These are phyloP conservation scores for Hirtodrosophila confusa DNA, from an alignment of 2,888 invertebrate genomes.

Conservation along the genomic window DNA sequence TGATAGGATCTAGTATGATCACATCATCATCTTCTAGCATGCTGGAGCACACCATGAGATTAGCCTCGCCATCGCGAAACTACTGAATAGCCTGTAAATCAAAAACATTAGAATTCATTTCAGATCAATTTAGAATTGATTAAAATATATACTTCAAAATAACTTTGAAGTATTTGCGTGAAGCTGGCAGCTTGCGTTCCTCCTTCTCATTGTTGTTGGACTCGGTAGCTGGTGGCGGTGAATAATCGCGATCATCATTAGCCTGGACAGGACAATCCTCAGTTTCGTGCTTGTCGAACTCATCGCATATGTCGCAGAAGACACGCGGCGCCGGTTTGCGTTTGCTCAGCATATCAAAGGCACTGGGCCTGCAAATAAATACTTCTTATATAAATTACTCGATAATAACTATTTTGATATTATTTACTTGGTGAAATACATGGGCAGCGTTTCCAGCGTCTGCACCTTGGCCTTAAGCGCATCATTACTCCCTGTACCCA, in stretches of 20 bases:
- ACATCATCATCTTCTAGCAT: slow-evolving; percentile 95
- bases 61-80: slow-evolving; percentile 87
- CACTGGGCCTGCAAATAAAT: slow-evolving; percentile 84
- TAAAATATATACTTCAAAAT: no score
- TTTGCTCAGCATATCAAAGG: slow-evolving; percentile 85
- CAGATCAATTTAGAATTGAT: no score
- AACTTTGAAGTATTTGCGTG: slow-evolving; percentile 90
- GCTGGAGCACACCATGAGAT: slow-evolving; percentile 90
- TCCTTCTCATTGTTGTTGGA: slow-evolving; percentile 64
- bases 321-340: slow-evolving; percentile 89
- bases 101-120: slow-evolving; percentile 3
- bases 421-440: slow-evolving; percentile 85
- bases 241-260: slow-evolving; percentile 85
- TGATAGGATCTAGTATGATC: slow-evolving; percentile 89
- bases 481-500: no score
- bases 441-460: slow-evolving; percentile 87
- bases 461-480: slow-evolving; percentile 91
- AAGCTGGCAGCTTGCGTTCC: slow-evolving; percentile 83
- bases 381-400: neutral
- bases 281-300: slow-evolving; percentile 98
- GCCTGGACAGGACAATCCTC: slow-evolving; percentile 97
- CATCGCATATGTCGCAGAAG: slow-evolving; percentile 99
- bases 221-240: slow-evolving; percentile 62
- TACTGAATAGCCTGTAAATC: slow-evolving; percentile 83
- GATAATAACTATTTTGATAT: neutral